phyloP scores from a whole-genome alignment of 2,888 invertebrate species.

The Malacosoma neustria region DNA sequence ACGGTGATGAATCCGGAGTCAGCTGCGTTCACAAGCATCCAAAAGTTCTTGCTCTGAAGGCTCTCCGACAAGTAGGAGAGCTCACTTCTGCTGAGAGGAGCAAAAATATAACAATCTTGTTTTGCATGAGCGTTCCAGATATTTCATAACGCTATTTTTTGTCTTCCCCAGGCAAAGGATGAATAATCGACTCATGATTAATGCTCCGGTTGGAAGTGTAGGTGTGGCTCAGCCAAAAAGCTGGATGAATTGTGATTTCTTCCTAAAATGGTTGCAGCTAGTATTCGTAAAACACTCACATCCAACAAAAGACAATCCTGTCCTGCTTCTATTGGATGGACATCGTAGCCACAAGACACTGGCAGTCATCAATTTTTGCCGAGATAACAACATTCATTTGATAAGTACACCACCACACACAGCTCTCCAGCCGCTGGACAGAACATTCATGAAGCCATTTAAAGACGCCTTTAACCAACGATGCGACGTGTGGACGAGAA shows the following conservation, averaged over 20 bases:
- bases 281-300: conserved; percentile 3
- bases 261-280: conserved; percentile 10
- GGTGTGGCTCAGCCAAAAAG: conserved; percentile 16
- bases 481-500: conserved; percentile 14
- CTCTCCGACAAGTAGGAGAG: conserved; percentile 12
- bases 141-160: conserved; percentile 17
- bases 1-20: conserved; percentile 19
- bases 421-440: conserved; percentile 18
- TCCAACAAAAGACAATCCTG: conserved; percentile 13
- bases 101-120: conserved; percentile 14
- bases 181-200: conserved; percentile 14
- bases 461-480: conserved; percentile 12
- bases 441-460: conserved; percentile 18
- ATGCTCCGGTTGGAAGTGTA: conserved; percentile 14
- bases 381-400: conserved; percentile 14
- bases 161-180: conserved; percentile 16
- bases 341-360: conserved; percentile 16
- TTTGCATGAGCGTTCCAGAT: conserved; percentile 13
- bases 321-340: conserved; percentile 16
- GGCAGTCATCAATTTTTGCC: conserved; percentile 13
- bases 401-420: conserved; percentile 15
- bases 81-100: conserved; percentile 16
- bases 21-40: conserved; percentile 14
- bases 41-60: conserved; percentile 14
- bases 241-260: conserved; percentile 16